Evolutionary conservation across 2,113 vertebrate species (phyloP).

Genomic region (Pollimyrus isidori): DNA sequence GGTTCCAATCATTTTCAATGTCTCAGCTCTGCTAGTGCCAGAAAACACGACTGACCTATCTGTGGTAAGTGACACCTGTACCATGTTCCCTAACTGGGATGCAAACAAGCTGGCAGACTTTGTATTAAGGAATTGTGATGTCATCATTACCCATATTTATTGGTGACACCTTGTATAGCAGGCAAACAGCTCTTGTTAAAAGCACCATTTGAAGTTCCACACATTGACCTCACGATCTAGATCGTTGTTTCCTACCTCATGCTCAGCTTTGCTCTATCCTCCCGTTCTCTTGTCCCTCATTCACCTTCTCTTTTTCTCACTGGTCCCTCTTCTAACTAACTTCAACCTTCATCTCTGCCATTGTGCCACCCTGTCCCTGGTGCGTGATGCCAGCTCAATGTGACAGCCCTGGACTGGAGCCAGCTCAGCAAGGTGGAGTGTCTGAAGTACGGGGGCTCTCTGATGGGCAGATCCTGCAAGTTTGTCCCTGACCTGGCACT

Average conservation of each 20-base stretch:
- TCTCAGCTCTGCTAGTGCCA: slow-evolving; percentile 69
- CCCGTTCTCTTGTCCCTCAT: neutral
- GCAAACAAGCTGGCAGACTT: neutral
- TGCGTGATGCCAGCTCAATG: slow-evolving; percentile 66
- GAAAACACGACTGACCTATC: slow-evolving; percentile 81
- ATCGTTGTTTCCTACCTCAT: neutral
- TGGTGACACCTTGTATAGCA: neutral
- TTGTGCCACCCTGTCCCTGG: slow-evolving; percentile 15
- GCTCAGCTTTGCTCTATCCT: neutral
- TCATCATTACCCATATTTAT: neutral
- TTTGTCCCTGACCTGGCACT: slow-evolving; percentile 88
- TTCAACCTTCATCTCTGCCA: neutral
- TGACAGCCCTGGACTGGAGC: slow-evolving; percentile 94
- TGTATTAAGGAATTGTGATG: neutral
- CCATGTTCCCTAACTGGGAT: neutral
- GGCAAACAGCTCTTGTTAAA: neutral
- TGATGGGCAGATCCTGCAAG: slow-evolving; percentile 84
- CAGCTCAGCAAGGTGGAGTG: slow-evolving; percentile 95
- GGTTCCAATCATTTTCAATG: slow-evolving; percentile 75
- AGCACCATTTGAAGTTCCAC: neutral
- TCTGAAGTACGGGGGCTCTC: slow-evolving; percentile 78
- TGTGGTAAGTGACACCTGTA: slow-evolving; percentile 71
- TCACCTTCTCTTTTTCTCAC: slow-evolving; percentile 7
- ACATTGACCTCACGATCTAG: neutral
- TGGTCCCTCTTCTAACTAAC: neutral